Evolutionary conservation across 2,797 vertebrate species (phyloP).

Genomic region (Iguana delicatissima): DNA sequence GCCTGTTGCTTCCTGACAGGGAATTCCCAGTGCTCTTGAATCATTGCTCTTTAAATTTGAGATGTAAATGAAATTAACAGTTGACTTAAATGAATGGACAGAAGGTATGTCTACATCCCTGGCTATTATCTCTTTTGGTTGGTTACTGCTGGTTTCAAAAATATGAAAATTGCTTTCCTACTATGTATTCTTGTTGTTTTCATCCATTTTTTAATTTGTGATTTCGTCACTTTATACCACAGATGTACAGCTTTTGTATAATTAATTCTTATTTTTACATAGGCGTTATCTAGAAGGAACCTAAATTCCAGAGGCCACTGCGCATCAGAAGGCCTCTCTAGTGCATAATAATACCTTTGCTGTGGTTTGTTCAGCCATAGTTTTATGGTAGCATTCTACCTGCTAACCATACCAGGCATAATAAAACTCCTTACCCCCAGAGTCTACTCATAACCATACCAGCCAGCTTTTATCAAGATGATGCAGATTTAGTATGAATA

Average conservation of each 20-base stretch:
- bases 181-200: neutral
- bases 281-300: neutral
- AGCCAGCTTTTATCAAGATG: neutral
- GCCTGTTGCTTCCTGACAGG: neutral
- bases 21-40: neutral
- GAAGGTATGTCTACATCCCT: neutral
- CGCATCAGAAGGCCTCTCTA: conserved; percentile 43
- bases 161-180: neutral
- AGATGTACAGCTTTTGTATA: neutral
- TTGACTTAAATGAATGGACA: neutral
- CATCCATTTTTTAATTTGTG: too few species aligned
- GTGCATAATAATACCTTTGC: conserved; percentile 33
- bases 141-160: neutral
- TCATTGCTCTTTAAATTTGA: neutral
- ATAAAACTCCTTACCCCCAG: neutral
- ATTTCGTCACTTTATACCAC: too few species aligned
- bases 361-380: neutral
- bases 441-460: neutral
- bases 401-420: neutral
- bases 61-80: neutral
- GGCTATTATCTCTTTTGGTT: neutral
- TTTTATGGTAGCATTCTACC: neutral
- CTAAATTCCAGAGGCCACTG: too few species aligned
- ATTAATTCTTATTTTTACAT: neutral
- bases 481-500: neutral